Conservation (phyloP, 2,797 vertebrate genomes). For the Channa striata region DNA sequence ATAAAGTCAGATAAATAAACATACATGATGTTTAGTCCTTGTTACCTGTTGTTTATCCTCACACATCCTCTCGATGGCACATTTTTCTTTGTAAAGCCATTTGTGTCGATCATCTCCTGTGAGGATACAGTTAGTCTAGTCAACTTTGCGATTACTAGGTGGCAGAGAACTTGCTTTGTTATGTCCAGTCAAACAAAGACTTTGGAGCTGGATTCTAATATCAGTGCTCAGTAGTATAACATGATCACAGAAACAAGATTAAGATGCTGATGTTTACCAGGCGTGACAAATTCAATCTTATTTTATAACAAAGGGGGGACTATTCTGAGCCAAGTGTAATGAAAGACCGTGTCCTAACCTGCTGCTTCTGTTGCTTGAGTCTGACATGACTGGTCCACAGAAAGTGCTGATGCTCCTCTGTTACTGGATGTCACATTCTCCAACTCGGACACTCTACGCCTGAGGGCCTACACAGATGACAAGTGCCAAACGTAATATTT, state of each 20-base stretch:
- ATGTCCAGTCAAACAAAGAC: too few relatives aligned
- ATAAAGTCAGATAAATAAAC: background rate
- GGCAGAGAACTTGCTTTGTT: too few relatives aligned
- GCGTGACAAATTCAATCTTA: too few relatives aligned
- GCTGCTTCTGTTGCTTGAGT: slow-evolving; percentile 45
- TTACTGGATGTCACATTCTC: slow-evolving; percentile 44
- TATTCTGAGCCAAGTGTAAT: background rate
- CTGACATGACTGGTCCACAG: slow-evolving; percentile 57
- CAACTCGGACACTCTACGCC: slow-evolving; percentile 71
- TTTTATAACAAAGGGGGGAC: background rate
- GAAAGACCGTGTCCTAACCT: slow-evolving; percentile 38
- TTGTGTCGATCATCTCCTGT: slow-evolving; percentile 60
- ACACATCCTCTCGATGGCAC: slow-evolving; percentile 78
- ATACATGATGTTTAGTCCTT: background rate
- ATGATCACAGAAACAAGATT: too few relatives aligned
- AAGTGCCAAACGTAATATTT: background rate
- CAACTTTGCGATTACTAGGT: background rate
- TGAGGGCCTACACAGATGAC: slow-evolving; percentile 64
- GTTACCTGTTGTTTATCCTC: slow-evolving; percentile 83
- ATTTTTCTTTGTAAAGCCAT: slow-evolving; percentile 78
- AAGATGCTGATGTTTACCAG: too few relatives aligned
- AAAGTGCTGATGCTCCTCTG: background rate
- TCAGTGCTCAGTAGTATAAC: too few relatives aligned
- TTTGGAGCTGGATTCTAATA: too few relatives aligned
- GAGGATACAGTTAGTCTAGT: background rate